phyloP scores from a whole-genome alignment of 2,888 invertebrate genomes.

The Emmelina monodactyla region DNA sequence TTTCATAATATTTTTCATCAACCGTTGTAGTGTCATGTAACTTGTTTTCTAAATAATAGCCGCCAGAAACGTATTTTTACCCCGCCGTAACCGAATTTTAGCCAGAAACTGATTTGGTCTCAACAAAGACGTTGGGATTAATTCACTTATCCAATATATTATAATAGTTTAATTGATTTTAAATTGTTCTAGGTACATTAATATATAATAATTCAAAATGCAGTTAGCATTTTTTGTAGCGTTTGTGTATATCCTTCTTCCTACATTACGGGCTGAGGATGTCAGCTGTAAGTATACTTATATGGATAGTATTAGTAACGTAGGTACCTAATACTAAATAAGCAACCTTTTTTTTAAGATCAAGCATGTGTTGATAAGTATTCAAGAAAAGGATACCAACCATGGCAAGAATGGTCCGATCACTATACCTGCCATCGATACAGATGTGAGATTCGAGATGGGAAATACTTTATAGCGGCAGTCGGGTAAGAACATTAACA shows the following conservation, averaged over 20 bases:
- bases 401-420: conserved; percentile 62
- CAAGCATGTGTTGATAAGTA: conserved; percentile 61
- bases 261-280: conserved; percentile 37
- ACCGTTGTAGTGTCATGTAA: conserved; percentile 25
- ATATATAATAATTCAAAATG: conserved; percentile 27
- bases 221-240: conserved; percentile 26
- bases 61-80: conserved; percentile 37
- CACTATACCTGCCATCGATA: conserved; percentile 58
- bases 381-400: conserved; percentile 59
- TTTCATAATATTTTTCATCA: conserved; percentile 38
- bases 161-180: neutral
- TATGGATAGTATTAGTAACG: too few species aligned
- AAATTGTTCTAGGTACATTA: conserved; percentile 15
- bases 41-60: conserved; percentile 45
- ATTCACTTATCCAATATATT: neutral
- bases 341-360: conserved; percentile 26
- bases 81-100: conserved; percentile 5
- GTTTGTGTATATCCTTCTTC: conserved; percentile 26
- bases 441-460: conserved; percentile 55
- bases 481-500: conserved; percentile 37
- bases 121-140: neutral
- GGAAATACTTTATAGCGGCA: conserved; percentile 58
- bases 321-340: too few species aligned
- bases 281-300: conserved; percentile 45
- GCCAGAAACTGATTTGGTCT: neutral